A percentile compares a stretch with the other conserved stretches of the same genome.
These are phyloP conservation scores for Pelmatolapia mariae DNA, from an alignment of 2,113 vertebrate genomes.

Conservation along the genomic window DNA sequence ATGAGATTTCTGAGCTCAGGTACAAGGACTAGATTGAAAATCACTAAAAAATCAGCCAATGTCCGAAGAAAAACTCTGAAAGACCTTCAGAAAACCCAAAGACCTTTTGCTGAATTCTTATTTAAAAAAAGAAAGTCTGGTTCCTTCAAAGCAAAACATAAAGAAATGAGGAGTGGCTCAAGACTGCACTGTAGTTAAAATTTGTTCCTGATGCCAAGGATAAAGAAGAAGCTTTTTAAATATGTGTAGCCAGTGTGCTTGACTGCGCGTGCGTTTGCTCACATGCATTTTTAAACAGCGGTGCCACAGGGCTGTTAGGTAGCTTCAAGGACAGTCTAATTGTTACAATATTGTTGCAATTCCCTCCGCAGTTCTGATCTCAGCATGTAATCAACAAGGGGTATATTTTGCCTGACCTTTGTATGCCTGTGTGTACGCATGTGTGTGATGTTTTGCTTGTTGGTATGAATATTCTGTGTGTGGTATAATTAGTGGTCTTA, in stretches of 20 bases:
- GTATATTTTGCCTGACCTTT: background rate
- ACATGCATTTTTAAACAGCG: background rate
- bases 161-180: background rate
- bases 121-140: background rate
- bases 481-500: background rate
- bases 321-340: constrained; percentile 18
- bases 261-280: background rate
- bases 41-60: background rate
- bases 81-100: background rate
- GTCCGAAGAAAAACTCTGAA: background rate
- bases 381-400: background rate
- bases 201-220: background rate
- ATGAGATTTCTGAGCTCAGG: background rate
- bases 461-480: background rate
- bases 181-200: background rate
- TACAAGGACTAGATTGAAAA: background rate
- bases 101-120: background rate
- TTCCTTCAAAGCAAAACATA: background rate
- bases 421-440: background rate
- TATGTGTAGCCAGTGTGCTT: background rate
- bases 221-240: background rate
- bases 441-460: background rate
- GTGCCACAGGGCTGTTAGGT: background rate
- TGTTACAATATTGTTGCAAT: background rate
- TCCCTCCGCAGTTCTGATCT: background rate